Evolutionary conservation across 2,113 vertebrate genomes (phyloP).

Genomic region (Polypterus senegalus): DNA sequence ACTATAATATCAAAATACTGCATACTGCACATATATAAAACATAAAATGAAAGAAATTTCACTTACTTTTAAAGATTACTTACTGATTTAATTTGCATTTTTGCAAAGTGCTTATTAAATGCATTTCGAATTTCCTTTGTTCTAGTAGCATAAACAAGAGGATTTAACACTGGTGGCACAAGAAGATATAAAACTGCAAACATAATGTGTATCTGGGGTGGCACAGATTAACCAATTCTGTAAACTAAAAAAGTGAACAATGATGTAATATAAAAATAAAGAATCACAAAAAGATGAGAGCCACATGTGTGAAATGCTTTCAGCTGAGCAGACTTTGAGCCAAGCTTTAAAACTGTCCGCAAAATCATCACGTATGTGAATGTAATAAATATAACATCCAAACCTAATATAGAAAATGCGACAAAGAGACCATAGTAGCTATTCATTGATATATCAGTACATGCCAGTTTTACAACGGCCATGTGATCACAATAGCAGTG

Average conservation of each 20-base stretch:
- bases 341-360: constrained; percentile 19
- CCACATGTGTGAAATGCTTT: constrained; percentile 2
- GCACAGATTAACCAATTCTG: constrained; percentile 28
- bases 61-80: background rate
- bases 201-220: background rate
- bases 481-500: constrained; percentile 32
- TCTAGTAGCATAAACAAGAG: background rate
- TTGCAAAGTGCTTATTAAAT: background rate
- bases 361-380: constrained; percentile 26
- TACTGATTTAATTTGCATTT: background rate
- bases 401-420: constrained; percentile 26
- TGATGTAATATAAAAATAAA: constrained; percentile 15
- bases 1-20: too few relatives aligned
- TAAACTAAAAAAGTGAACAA: constrained; percentile 8
- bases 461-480: constrained; percentile 25
- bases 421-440: constrained; percentile 25
- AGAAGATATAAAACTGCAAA: constrained; percentile 2
- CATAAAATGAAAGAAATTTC: too few relatives aligned
- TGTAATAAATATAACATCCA: constrained; percentile 25
- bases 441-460: constrained; percentile 23
- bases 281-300: constrained; percentile 4
- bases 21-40: too few relatives aligned
- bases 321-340: constrained; percentile 9
- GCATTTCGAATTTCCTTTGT: background rate
- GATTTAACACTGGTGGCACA: constrained; percentile 1